Base-by-base conservation (phyloP, 1,140 invertebrate species). In the Paraescarpia echinospica region DNA sequence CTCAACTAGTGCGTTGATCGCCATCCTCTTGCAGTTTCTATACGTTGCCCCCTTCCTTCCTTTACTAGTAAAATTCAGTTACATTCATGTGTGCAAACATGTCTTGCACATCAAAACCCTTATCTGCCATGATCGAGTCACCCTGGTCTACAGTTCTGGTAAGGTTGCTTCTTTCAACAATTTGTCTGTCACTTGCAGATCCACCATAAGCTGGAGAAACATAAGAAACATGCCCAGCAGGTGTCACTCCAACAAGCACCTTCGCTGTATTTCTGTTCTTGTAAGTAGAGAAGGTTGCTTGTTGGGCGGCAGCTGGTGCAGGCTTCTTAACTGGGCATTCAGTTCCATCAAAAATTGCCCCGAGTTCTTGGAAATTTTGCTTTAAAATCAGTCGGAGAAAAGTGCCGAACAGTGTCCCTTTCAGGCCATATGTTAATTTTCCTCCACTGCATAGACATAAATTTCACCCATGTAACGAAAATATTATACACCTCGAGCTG, bases 261-360 rank as follows among this genome's bases (percentile, higher is more conserved):
- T 94, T 94, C 33, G 92, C 91, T 33, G 94, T 94, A 91, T 94
- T 94, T 91, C 94, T 92, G 90, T 95, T 95, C 89, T 95, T 95
- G 93, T 95, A 94, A 0, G 93, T 93, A 34, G 94, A 95, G 92
- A 94, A 95, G 31, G 94, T 94, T 91, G 94, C 93, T 91, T 95
- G 94, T 92, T 95, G 94, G 41, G 94, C 93, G 88, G 91, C 93
- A 90, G 94, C 93, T 92, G 92, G 92, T 33, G 89, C 35, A n/a
- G 93, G 93, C 89, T 94, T 93, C 22, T 94, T 91, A 34, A 95
- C 93, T 9, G 94, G 94, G 35, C 93, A 94, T 94, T 95, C 94
- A 48, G 94, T 94, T 18, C 92, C 93, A 94, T 95, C 95, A 88
- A 95, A 88, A 34, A 94, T 95, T 9, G 95, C 94, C 89, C n/a